Evolutionary conservation across 2,888 invertebrate species (phyloP), one percentile per base, ranked within the genome.

Genomic region (Charanyca ferruginea): DNA sequence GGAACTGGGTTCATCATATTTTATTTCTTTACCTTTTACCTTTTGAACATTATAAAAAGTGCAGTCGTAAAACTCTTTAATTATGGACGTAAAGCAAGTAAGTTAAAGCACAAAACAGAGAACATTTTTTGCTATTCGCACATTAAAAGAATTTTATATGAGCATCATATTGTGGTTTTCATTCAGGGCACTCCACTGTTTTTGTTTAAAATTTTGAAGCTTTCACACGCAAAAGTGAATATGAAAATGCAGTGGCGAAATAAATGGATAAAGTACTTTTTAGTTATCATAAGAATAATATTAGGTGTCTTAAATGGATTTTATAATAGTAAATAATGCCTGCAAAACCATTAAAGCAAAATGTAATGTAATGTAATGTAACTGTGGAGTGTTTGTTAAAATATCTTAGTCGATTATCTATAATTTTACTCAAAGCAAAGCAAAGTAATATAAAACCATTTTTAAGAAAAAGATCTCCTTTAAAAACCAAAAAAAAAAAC

Each of bases 131-230:
- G 42, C 16, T n/a, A 38, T 49, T 60, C 22, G 49, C 35, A 22
- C 35, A 67, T 62, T 67, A 72, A 67, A 61, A 62, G 22, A 67
- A 67, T 62, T 45, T 67, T 62, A 20, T 62, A 51, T 38, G 49
- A 72, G 22, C 62, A 38, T 44, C 25, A 35, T 38, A 51, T 28
- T 9, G 28, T 3, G 28, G 44, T 51, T 67, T 67, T 38, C 18
- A 67, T 72, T 61, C 38, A 16, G 45, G 18, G 49, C 38, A 72
- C 44, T 62, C 22, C 16, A 28, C 22, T 62, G 18, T 61, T 71
- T 66, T 59, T 42, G 47, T 42, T 70, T 32, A 4, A 22, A 71
- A 59, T 41, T 22, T 18, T 18, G 16, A 28, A 32, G 41, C 23
- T 66, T 69, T 57, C 45, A 55, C 9, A 53, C n/a, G 18, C 13